Evolutionary conservation across 2,113 vertebrate genomes (phyloP).

Genomic region (Carassius auratus): DNA sequence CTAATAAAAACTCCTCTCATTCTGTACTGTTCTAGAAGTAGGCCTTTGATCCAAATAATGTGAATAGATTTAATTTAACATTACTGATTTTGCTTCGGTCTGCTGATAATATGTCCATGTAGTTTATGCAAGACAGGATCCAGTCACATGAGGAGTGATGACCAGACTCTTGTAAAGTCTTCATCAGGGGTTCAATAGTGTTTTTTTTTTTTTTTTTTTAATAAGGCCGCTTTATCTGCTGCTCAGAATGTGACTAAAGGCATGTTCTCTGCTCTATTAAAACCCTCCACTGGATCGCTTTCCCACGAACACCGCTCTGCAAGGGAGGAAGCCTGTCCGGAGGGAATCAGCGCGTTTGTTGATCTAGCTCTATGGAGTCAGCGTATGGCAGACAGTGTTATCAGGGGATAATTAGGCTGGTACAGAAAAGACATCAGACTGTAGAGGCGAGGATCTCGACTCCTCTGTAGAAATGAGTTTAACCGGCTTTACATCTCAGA

Average conservation of each 20-base stretch:
- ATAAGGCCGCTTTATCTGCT: neutral
- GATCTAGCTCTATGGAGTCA: slow-evolving; percentile 31
- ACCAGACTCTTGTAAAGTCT: neutral
- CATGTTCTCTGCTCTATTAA: slow-evolving; percentile 29
- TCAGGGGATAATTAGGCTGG: slow-evolving; percentile 3
- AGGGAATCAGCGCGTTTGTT: slow-evolving; percentile 37
- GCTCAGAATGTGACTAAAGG: slow-evolving; percentile 28
- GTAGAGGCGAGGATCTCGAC: neutral
- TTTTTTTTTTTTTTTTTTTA: neutral
- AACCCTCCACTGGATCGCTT: slow-evolving; percentile 14
- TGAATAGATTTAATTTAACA: neutral
- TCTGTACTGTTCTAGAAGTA: neutral
- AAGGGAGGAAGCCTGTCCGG: slow-evolving; percentile 29
- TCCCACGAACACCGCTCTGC: slow-evolving; percentile 43
- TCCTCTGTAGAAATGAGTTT: neutral
- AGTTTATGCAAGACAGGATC: slow-evolving; percentile 15
- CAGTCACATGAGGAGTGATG: neutral
- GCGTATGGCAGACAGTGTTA: slow-evolving; percentile 15
- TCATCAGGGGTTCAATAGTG: neutral
- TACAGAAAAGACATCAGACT: slow-evolving; percentile 32
- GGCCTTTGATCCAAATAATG: neutral
- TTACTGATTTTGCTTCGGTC: neutral
- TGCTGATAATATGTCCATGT: neutral
- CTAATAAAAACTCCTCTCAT: neutral
- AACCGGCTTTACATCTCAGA: slow-evolving; percentile 20